A percentile compares a stretch with the other conserved stretches of the same genome.
phyloP scores from a whole-genome alignment of 2,888 invertebrate species.

The Steinernema carpocapsae region DNA sequence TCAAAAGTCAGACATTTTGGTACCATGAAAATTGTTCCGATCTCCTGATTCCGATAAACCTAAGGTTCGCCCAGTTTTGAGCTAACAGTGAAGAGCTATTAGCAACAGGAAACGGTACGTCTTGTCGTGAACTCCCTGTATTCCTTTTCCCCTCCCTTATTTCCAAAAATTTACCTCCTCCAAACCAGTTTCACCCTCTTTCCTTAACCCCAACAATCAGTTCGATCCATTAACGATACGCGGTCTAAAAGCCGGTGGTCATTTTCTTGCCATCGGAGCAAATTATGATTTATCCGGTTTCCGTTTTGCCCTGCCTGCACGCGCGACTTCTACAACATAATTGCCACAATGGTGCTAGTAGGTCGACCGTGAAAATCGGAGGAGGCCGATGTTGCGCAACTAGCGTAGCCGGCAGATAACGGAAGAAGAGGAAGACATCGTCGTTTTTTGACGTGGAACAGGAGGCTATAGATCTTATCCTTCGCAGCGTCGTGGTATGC shows the following conservation, averaged over 20 bases:
- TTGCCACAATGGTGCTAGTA: slow-evolving; percentile 24
- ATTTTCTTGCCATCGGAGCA: not conserved
- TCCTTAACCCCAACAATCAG: too few species aligned
- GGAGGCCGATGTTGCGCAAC: slow-evolving; percentile 30
- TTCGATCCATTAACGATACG: too few species aligned
- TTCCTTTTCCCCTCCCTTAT: not conserved
- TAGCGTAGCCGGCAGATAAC: slow-evolving; percentile 8
- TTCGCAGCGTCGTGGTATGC: too few species aligned
- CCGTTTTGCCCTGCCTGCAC: not conserved
- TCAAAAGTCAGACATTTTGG: too few species aligned
- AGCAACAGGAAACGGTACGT: too few species aligned
- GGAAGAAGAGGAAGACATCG: not conserved
- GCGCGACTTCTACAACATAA: not conserved
- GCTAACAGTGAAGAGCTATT: too few species aligned
- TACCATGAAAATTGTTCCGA: too few species aligned
- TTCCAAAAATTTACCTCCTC: not conserved
- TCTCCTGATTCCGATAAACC: too few species aligned
- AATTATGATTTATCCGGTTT: slow-evolving; percentile 28
- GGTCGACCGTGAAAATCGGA: slow-evolving; percentile 28
- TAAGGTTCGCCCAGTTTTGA: too few species aligned
- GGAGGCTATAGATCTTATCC: too few species aligned
- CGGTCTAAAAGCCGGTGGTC: too few species aligned
- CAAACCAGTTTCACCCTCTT: too few species aligned
- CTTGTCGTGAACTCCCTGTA: not conserved
- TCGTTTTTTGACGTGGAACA: slow-evolving; percentile 1